Evolutionary conservation across 2,797 vertebrate genomes (phyloP), one percentile per base, ranked within the genome.

Genomic region (Arnoldichthys spilopterus): DNA sequence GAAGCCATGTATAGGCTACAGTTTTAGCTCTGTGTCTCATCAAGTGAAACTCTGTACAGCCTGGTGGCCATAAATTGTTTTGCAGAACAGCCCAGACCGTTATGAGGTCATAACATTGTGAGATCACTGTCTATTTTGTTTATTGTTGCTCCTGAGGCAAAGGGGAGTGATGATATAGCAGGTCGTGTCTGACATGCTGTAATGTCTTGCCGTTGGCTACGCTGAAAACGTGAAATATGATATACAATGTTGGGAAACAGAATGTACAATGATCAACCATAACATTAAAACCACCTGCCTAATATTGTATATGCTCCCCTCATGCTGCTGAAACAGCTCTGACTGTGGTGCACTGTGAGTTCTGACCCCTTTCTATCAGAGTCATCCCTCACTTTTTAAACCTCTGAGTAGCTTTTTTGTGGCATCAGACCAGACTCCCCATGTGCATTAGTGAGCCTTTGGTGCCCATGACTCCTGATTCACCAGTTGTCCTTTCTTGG

Each of bases 101-200:
- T 70, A 64, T 40, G 62, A 64, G 62, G 32, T 40, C 18, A 3
- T 64, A 16, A 8, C 28, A 49, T 13, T 59, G 53, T 59, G 18
- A 61, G 28, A 70, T 56, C 40, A 26, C 20, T 70, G 28, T 37
- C 51, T 56, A 7, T 71, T 63, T 67, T 53, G 47, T 56, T 61
- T 32, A 34, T 37, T 40, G 56, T 77, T 71, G 28, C 26, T 30
- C 16, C n/a, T 62, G 20, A 37, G 24, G 56, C 32, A 26, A 26
- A 24, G 8, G 20, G 8, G 45, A n/a, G 4, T 30, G 26, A 51
- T 11, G 24, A 47, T 51, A 13, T 1, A 40, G 22, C 47, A 53
- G 18, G 20, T 62, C 7, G 2, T 26, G 22, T 24, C 20, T 54
- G 45, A 71, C 20, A 22, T 37, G 66, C 7, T 51, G 63, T 43